Evolutionary conservation across 2,888 invertebrate genomes (phyloP).

Genomic region (Zaprionus obscuricornis): DNA sequence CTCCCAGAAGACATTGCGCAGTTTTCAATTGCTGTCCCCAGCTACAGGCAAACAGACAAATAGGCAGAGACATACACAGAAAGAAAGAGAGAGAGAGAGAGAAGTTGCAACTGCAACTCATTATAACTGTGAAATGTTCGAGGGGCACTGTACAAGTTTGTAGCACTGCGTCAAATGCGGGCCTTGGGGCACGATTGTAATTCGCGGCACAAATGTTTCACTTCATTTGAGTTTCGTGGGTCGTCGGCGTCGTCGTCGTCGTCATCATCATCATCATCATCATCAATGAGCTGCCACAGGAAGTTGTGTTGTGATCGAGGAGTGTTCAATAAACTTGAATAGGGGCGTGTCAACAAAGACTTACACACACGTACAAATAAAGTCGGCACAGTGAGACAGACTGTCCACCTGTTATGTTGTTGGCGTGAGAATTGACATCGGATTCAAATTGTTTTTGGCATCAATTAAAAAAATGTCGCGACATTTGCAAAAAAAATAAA

Average conservation of each 20-base stretch:
- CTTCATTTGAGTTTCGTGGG: slow-evolving; percentile 75
- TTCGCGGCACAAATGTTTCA: slow-evolving; percentile 78
- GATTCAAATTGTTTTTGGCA: slow-evolving; percentile 11
- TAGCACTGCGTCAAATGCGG: slow-evolving; percentile 43
- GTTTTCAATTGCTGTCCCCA: slow-evolving; percentile 59
- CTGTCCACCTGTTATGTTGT: slow-evolving; percentile 40
- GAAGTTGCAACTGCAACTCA: slow-evolving; percentile 77
- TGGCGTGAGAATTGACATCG: slow-evolving; percentile 39
- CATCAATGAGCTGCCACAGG: slow-evolving; percentile 66
- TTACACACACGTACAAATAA: neutral
- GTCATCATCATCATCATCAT: slow-evolving; percentile 13
- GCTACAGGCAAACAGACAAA: slow-evolving; percentile 16
- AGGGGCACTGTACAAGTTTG: slow-evolving; percentile 3
- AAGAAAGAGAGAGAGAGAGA: slow-evolving; percentile 26
- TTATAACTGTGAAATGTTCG: slow-evolving; percentile 60
- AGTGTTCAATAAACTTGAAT: slow-evolving; percentile 45
- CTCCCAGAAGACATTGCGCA: slow-evolving; percentile 37
- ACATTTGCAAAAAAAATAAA: slow-evolving; percentile 33
- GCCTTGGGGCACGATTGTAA: slow-evolving; percentile 62
- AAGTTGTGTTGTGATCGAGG: slow-evolving; percentile 52
- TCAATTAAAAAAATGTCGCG: slow-evolving; percentile 52
- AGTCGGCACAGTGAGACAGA: neutral
- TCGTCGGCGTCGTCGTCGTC: slow-evolving; percentile 26
- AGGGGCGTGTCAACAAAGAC: slow-evolving; percentile 25
- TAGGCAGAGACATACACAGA: slow-evolving; percentile 7